Percentiles rank a stretch among this genome's conserved stretches.
Evolutionary conservation across 2,113 vertebrate genomes (phyloP).

Genomic region (Poecilia latipinna): DNA sequence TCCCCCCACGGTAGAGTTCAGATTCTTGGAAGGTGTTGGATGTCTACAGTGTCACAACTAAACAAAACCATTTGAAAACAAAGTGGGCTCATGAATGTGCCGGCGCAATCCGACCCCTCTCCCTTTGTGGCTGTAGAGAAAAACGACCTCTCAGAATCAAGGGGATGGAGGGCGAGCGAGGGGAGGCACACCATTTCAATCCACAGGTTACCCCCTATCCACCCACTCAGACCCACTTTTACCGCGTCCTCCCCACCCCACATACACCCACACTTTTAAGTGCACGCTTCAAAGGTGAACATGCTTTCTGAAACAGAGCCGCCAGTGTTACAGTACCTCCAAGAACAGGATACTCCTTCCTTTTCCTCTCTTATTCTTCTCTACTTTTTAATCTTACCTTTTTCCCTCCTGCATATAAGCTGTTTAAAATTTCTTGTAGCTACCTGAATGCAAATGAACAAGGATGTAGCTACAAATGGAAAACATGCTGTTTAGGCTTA

Average conservation of each 20-base stretch:
- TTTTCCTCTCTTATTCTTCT: constrained; percentile 26
- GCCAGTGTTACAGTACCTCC: constrained; percentile 62
- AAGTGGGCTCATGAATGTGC: constrained; percentile 83
- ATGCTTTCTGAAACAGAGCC: constrained; percentile 70
- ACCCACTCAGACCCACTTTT: constrained; percentile 47
- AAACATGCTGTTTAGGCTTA: not conserved
- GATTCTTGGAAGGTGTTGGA: constrained; percentile 85
- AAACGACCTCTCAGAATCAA: constrained; percentile 74
- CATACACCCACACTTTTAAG: constrained; percentile 76
- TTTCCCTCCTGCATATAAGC: constrained; percentile 6
- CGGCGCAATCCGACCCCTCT: constrained; percentile 76
- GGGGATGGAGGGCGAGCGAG: constrained; percentile 56
- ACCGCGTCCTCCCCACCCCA: constrained; percentile 45
- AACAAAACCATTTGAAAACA: constrained; percentile 89
- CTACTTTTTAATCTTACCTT: constrained; percentile 1
- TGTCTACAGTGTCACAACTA: constrained; percentile 87
- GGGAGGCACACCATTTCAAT: constrained; percentile 78
- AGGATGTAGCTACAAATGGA: no score
- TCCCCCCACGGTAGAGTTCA: constrained; percentile 75
- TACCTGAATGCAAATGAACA: not conserved
- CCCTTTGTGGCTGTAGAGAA: constrained; percentile 78
- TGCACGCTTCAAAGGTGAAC: constrained; percentile 82
- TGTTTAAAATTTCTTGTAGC: not conserved
- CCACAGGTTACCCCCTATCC: constrained; percentile 64
- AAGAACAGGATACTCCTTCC: constrained; percentile 49